A percentile compares a stretch with the other conserved stretches of the same genome.
These are phyloP conservation scores for Cephus spinipes DNA, from an alignment of 2,888 invertebrate genomes.

Conservation along the genomic window DNA sequence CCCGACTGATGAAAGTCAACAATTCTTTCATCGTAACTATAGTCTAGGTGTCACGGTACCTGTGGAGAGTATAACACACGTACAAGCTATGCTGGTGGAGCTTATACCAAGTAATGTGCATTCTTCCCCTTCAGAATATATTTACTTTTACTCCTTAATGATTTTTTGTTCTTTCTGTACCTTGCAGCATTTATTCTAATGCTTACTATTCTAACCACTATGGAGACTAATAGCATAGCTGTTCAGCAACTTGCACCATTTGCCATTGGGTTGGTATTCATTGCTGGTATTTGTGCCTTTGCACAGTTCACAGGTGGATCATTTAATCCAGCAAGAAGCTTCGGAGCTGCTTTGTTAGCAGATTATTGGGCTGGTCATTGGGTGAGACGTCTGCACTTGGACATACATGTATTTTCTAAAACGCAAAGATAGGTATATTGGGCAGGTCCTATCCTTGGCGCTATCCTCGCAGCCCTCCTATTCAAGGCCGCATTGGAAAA, in stretches of 20 bases:
- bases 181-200: constrained; percentile 8
- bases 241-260: constrained; percentile 4
- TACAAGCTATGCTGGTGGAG: constrained; percentile 7
- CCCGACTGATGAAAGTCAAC: background rate
- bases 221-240: constrained; percentile 2
- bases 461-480: constrained; percentile 5
- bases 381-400: background rate
- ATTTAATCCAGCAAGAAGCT: constrained; percentile 14
- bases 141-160: background rate
- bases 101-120: background rate
- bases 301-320: background rate
- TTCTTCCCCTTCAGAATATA: background rate
- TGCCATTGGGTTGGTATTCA: constrained; percentile 8
- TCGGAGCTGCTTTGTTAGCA: constrained; percentile 6
- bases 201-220: constrained; percentile 9
- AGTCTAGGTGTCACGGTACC: constrained; percentile 8
- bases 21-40: constrained; percentile 6
- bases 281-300: background rate
- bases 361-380: constrained; percentile 6
- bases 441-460: constrained; percentile 5
- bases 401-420: background rate
- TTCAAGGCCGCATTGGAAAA: constrained; percentile 5
- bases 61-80: background rate
- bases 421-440: background rate
- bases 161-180: background rate